phyloP scores from a whole-genome alignment of 2,888 invertebrate species.

The Adelognathus sp. region DNA sequence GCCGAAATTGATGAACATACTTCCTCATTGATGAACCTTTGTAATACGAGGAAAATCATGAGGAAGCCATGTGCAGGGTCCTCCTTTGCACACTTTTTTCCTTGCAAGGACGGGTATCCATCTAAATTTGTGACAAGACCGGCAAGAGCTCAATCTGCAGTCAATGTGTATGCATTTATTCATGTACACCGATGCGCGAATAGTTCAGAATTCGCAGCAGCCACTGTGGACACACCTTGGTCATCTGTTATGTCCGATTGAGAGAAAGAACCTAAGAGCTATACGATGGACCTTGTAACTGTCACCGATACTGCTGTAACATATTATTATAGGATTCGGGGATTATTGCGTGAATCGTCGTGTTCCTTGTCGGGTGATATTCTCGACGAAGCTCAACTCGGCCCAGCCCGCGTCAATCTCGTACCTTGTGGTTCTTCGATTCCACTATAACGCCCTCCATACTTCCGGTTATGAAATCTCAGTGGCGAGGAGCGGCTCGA shows the following conservation, averaged over 20 bases:
- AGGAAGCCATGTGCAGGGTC: too few species aligned
- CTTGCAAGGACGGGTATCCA: background rate
- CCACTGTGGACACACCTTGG: conserved; percentile 22
- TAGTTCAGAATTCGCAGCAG: conserved; percentile 31
- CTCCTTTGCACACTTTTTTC: background rate
- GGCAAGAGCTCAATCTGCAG: conserved; percentile 11
- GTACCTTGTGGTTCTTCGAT: conserved; percentile 34
- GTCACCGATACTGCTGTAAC: conserved; percentile 13
- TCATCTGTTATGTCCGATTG: background rate
- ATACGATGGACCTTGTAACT: conserved; percentile 8
- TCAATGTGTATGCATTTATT: background rate
- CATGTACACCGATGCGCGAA: conserved; percentile 14
- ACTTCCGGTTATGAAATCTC: conserved; percentile 26
- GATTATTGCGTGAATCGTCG: conserved; percentile 36
- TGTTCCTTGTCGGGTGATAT: conserved; percentile 17
- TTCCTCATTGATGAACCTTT: too few species aligned
- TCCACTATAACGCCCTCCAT: conserved; percentile 7
- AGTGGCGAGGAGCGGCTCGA: background rate
- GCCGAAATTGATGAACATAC: too few species aligned
- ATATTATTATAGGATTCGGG: conserved; percentile 26
- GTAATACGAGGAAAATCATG: too few species aligned
- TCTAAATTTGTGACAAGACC: background rate
- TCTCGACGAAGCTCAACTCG: conserved; percentile 13
- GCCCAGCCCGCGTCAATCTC: background rate
- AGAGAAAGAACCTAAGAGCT: conserved; percentile 17